Evolutionary conservation across 37 sponge, comb jelly and placozoan genomes (phyloP).

Genomic region (Crambe crambe): DNA sequence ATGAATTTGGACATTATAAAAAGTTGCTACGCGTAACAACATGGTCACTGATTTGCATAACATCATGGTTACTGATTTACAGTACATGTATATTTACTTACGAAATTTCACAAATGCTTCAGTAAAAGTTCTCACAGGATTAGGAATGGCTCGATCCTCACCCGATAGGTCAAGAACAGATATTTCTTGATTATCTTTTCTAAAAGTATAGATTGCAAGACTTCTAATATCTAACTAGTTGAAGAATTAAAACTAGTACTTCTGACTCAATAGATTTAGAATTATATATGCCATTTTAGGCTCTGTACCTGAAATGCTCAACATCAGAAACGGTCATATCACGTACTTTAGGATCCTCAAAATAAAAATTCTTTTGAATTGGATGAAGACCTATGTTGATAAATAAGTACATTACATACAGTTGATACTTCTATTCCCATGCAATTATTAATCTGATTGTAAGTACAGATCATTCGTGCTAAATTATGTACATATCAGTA

Average conservation of each 20-base stretch:
- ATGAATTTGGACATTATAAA: background rate
- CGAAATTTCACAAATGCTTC: constrained; percentile 71
- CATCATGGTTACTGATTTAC: background rate
- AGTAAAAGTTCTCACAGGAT: constrained; percentile 83
- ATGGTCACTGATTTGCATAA: background rate
- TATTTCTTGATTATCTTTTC: constrained; percentile 55
- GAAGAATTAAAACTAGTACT: no score
- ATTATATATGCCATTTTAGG: background rate
- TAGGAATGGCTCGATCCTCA: constrained; percentile 60
- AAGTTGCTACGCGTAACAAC: background rate
- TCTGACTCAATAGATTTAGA: background rate
- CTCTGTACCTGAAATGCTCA: constrained; percentile 50
- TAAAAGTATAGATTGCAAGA: background rate
- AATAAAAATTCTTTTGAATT: constrained; percentile 78
- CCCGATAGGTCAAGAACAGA: constrained; percentile 56
- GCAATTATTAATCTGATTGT: no score
- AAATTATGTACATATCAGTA: no score
- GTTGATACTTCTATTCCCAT: no score
- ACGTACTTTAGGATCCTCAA: constrained; percentile 61
- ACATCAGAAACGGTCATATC: constrained; percentile 40
- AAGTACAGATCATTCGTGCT: no score
- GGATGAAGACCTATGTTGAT: constrained; percentile 44
- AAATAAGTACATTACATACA: no score
- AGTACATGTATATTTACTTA: constrained; percentile 19
- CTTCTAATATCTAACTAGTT: background rate